Conservation (phyloP, 2,113 vertebrate genomes). For the Oreochromis niloticus region DNA sequence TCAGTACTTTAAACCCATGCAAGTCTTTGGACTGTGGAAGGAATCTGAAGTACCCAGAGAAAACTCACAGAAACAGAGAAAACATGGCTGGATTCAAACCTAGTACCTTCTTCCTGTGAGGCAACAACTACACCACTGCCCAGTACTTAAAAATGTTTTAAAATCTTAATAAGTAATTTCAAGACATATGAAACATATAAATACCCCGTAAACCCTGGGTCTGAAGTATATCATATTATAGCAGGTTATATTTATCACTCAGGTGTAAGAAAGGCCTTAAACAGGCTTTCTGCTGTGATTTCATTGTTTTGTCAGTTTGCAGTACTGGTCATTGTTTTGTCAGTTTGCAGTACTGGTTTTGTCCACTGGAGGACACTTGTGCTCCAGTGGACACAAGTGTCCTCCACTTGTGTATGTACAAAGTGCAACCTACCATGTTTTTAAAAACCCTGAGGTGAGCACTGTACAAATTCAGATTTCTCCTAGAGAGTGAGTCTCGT, state of each 20-base stretch:
- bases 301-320: not conserved
- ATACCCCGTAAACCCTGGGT: not conserved
- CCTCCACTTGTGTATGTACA: not conserved
- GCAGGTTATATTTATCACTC: not conserved
- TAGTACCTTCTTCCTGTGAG: not conserved
- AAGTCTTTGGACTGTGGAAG: not conserved
- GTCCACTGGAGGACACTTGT: constrained; percentile 62
- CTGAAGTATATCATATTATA: not conserved
- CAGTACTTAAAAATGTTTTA: not conserved
- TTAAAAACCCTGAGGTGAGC: not conserved
- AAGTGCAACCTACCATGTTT: not conserved
- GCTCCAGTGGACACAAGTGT: constrained; percentile 3
- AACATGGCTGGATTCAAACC: not conserved
- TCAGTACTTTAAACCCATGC: not conserved
- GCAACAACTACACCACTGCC: not conserved
- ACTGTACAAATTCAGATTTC: not conserved
- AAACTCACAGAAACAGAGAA: not conserved
- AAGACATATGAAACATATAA: not conserved
- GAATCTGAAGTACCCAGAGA: not conserved
- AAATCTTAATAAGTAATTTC: not conserved
- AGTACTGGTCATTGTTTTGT: not conserved
- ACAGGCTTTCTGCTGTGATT: not conserved
- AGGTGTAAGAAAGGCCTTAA: not conserved
- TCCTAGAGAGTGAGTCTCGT: not conserved
- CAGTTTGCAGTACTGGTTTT: not conserved